These are phyloP conservation scores for Chondrilla cf. caribensis DNA, from an alignment of 37 sponge, comb jelly and placozoan genomes.

Conservation along the genomic window DNA sequence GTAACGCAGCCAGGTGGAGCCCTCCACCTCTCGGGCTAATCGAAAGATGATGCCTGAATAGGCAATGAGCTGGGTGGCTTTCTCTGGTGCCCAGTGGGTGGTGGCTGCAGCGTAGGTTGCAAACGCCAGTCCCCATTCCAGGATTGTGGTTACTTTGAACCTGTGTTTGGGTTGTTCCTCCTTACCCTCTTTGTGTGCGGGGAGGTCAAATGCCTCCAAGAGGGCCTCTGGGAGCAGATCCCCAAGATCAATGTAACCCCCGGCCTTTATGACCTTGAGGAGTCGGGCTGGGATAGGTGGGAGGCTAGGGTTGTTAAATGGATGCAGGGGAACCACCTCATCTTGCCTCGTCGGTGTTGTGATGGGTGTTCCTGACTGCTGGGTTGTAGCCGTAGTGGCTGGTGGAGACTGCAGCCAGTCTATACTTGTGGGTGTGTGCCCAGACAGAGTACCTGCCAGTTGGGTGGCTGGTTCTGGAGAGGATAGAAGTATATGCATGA, in stretches of 20 bases:
- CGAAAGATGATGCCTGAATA: slow-evolving; percentile 9
- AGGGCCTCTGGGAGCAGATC: slow-evolving; percentile 29
- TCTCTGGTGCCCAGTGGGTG: neutral
- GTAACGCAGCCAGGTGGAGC: slow-evolving; percentile 3
- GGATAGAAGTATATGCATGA: neutral
- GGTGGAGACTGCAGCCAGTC: neutral
- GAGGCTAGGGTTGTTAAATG: slow-evolving; percentile 20
- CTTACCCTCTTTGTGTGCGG: neutral
- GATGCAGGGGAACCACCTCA: neutral
- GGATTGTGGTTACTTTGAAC: neutral
- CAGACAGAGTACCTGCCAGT: neutral
- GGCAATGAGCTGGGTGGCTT: slow-evolving; percentile 8
- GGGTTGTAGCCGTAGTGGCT: neutral
- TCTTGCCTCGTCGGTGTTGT: neutral
- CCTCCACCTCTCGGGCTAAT: neutral
- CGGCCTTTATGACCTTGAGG: slow-evolving; percentile 13
- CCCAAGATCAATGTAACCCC: slow-evolving; percentile 17
- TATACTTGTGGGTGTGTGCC: neutral
- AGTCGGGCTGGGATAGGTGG: slow-evolving; percentile 21
- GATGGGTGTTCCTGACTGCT: neutral
- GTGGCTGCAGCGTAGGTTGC: slow-evolving; percentile 4
- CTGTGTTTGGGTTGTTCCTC: neutral
- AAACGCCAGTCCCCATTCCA: slow-evolving; percentile 23
- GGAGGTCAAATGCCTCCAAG: slow-evolving; percentile 3
- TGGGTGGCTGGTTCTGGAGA: neutral